phyloP scores from a whole-genome alignment of 1,140 invertebrate genomes.

The Helicorthomorpha holstii region DNA sequence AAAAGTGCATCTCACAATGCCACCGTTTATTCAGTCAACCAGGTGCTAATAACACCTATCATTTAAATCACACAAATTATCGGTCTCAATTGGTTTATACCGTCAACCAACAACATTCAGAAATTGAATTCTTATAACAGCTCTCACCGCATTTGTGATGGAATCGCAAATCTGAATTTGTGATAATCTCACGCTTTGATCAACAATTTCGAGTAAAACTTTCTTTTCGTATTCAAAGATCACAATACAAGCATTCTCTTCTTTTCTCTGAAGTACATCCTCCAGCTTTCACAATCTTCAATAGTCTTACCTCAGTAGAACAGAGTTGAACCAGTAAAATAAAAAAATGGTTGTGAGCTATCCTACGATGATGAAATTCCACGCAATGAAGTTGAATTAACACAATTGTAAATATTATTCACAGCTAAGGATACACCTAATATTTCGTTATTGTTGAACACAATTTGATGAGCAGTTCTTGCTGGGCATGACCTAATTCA shows the following conservation, averaged over 20 bases:
- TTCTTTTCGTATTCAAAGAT: slow-evolving; percentile 63
- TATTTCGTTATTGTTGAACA: slow-evolving; percentile 55
- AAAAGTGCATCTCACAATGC: slow-evolving; percentile 65
- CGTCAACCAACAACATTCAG: neutral
- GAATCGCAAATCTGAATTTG: slow-evolving; percentile 73
- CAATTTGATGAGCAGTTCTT: slow-evolving; percentile 68
- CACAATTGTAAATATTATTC: no score
- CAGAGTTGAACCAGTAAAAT: slow-evolving; percentile 67
- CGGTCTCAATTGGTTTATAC: slow-evolving; percentile 8
- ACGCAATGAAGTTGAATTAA: no score
- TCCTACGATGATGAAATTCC: no score
- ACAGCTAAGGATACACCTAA: slow-evolving; percentile 37
- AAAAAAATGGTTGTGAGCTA: no score
- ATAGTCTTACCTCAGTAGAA: slow-evolving; percentile 82
- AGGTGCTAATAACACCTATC: slow-evolving; percentile 62
- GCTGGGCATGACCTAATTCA: slow-evolving; percentile 67
- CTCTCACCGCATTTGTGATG: slow-evolving; percentile 73
- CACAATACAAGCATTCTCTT: slow-evolving; percentile 60
- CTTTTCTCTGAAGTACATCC: slow-evolving; percentile 44
- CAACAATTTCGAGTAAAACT: slow-evolving; percentile 55
- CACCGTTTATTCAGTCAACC: slow-evolving; percentile 81
- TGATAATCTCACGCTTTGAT: slow-evolving; percentile 55
- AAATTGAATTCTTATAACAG: slow-evolving; percentile 49
- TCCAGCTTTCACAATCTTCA: slow-evolving; percentile 62
- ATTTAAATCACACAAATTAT: slow-evolving; percentile 61